A percentile compares a stretch with the other conserved stretches of the same genome.
Evolutionary conservation across 2,888 invertebrate genomes (phyloP).

Genomic region (Luperina testacea): DNA sequence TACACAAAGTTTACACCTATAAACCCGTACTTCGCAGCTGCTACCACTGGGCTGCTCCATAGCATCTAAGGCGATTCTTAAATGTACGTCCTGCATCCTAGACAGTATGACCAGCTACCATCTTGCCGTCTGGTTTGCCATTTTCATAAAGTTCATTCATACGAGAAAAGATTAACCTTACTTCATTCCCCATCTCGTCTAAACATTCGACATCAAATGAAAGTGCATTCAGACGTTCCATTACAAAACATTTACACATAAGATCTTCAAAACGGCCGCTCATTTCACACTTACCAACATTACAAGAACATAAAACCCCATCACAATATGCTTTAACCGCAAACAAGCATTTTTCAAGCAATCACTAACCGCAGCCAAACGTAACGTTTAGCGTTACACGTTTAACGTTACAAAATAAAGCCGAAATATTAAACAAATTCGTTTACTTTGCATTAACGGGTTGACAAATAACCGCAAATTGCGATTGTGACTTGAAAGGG

Average conservation of each 20-base stretch:
- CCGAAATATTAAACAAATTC: slow-evolving; percentile 77
- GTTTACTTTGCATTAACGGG: slow-evolving; percentile 70
- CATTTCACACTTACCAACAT: slow-evolving; percentile 62
- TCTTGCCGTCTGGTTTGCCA: neutral
- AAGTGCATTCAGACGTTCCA: slow-evolving; percentile 45
- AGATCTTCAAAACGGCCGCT: slow-evolving; percentile 54
- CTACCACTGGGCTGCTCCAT: neutral
- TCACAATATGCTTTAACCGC: slow-evolving; percentile 65
- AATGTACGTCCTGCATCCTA: neutral
- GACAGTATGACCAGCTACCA: neutral
- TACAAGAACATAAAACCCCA: slow-evolving; percentile 56
- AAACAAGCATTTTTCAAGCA: slow-evolving; percentile 73
- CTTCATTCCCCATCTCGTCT: neutral
- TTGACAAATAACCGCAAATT: slow-evolving; percentile 88
- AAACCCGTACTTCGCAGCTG: neutral
- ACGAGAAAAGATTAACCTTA: neutral
- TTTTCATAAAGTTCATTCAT: neutral
- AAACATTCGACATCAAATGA: slow-evolving; percentile 45
- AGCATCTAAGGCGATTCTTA: neutral
- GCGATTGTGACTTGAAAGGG: slow-evolving; percentile 86
- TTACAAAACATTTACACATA: slow-evolving; percentile 47
- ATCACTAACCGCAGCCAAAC: slow-evolving; percentile 77
- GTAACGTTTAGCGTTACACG: slow-evolving; percentile 68
- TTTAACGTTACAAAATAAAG: slow-evolving; percentile 80
- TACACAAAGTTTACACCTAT: neutral